These are phyloP conservation scores for Asteroscopus sphinx DNA, from an alignment of 2,888 invertebrate species.

Conservation along the genomic window DNA sequence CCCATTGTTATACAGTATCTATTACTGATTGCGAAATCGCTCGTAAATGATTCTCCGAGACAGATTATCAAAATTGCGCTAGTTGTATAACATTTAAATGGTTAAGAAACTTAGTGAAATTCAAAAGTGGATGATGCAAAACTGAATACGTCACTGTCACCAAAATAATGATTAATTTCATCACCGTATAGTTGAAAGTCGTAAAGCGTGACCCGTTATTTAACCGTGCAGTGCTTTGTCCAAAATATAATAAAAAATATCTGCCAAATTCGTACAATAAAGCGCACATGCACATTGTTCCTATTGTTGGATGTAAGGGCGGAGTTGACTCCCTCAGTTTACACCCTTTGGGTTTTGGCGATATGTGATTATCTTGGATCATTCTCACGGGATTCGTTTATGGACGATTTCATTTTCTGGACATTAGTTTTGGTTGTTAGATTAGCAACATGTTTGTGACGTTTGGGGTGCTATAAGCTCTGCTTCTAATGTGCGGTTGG, in stretches of 20 bases:
- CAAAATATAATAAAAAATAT: conserved; percentile 68
- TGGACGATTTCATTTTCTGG: conserved; percentile 48
- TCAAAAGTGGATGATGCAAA: conserved; percentile 65
- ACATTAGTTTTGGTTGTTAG: conserved; percentile 54
- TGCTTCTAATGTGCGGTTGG: conserved; percentile 25
- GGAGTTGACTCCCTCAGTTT: conserved; percentile 65
- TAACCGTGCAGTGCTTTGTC: conserved; percentile 78
- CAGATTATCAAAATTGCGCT: conserved; percentile 50
- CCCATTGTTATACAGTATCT: conserved; percentile 49
- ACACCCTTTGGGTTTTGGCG: conserved; percentile 63
- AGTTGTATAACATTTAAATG: conserved; percentile 62
- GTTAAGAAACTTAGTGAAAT: conserved; percentile 56
- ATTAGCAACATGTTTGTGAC: conserved; percentile 30
- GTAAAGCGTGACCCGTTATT: conserved; percentile 76
- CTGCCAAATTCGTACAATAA: conserved; percentile 70
- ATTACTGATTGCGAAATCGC: conserved; percentile 45
- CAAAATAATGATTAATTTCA: conserved; percentile 80
- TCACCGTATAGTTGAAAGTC: conserved; percentile 76
- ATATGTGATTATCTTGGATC: conserved; percentile 68
- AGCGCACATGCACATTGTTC: conserved; percentile 75
- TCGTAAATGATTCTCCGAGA: conserved; percentile 30
- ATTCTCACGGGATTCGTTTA: conserved; percentile 68
- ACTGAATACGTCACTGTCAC: conserved; percentile 62
- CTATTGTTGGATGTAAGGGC: conserved; percentile 69
- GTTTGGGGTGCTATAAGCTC: conserved; percentile 36